Evolutionary conservation across 2,797 vertebrate species (phyloP), one percentile per base, ranked within the genome.

Genomic region (Sebastes melanostomus): DNA sequence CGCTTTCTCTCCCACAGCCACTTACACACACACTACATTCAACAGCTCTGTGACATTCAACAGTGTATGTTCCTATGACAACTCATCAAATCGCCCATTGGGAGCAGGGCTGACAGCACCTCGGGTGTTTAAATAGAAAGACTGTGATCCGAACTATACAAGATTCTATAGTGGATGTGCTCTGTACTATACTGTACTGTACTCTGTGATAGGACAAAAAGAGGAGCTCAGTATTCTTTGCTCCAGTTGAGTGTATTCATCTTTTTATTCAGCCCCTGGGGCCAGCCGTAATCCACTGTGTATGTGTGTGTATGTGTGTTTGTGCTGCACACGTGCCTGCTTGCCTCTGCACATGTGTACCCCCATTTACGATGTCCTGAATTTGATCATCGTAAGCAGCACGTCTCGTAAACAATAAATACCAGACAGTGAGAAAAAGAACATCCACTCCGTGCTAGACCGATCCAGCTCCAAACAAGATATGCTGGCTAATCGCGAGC

Each of bases 61-160:
- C 72, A 66, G 70, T 74, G 72, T 46, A 66, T 63, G 86, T 90
- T 92, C 84, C 88, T 80, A 81, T 92, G 90, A 90, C 88, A 92
- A 89, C 87, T 72, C 67, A 72, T 92, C 87, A 83, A 84, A 88
- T 83, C 4, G 30, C 66, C 86, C 71, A 46, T 22, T 12, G 79
- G 86, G 82, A 90, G 68, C 59, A 2, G 16, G 3, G 36, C 75
- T 88, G 87, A 91, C 78, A 81, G 76, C 83, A 75, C 86, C 78
- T 89, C 24, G 4, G 86, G 82, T 85, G 68, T 90, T 82, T 24
- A 73, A 69, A 85, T 85, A 78, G 86, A 90, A 86, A 79, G 73
- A 71, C 58, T 68, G 73, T 61, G 77, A 90, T 89, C 27, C 59
- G 36, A 86, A 80, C 61, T 66, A 70, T 46, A 72, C 46, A 16